phyloP scores from a whole-genome alignment of 2,797 vertebrate species.

The Florisuga fusca region DNA sequence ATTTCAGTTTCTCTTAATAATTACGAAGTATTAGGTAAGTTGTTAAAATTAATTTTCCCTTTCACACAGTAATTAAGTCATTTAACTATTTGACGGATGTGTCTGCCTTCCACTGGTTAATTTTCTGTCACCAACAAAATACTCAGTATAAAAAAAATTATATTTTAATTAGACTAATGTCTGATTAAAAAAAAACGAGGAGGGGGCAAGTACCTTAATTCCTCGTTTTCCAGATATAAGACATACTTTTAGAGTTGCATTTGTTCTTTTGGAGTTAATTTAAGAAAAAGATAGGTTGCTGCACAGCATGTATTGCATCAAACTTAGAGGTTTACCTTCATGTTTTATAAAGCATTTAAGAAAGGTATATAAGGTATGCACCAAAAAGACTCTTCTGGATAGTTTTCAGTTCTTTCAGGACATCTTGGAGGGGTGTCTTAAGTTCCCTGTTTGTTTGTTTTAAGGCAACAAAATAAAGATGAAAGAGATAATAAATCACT shows the following conservation, averaged over 20 bases:
- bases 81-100: background rate
- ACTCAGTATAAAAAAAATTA: too few species aligned
- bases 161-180: background rate
- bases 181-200: background rate
- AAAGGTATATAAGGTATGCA: background rate
- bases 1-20: background rate
- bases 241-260: background rate
- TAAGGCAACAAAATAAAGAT: background rate
- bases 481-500: background rate
- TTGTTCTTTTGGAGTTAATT: background rate
- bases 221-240: background rate
- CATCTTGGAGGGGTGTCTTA: background rate
- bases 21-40: background rate
- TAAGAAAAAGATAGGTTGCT: background rate
- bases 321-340: background rate
- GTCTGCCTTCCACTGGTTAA: background rate
- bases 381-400: background rate
- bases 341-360: background rate
- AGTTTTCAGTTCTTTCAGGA: background rate
- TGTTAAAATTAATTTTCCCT: background rate
- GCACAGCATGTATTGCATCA: background rate
- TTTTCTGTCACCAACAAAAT: background rate
- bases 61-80: accelerated
- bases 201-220: background rate
- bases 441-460: background rate